A percentile compares a stretch with the other conserved stretches of the same genome.
Evolutionary conservation across 1,140 invertebrate genomes (phyloP).

Genomic region (Bathynomus jamesi): DNA sequence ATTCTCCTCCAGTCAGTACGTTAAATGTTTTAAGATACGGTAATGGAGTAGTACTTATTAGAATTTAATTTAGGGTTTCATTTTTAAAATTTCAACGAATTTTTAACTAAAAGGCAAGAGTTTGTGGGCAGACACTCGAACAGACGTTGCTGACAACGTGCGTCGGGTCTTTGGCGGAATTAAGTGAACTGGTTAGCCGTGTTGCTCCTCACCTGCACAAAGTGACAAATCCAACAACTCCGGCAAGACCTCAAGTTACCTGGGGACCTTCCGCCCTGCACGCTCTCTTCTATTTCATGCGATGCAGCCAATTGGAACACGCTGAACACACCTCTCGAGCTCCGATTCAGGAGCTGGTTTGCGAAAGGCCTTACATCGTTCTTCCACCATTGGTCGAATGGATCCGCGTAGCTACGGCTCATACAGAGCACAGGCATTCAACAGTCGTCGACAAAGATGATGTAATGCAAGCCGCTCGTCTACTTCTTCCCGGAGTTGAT

Average conservation of each 20-base stretch:
- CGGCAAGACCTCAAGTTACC: slow-evolving; percentile 39
- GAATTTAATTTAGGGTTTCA: too few relatives aligned
- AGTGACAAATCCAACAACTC: slow-evolving; percentile 39
- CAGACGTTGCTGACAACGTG: slow-evolving; percentile 76
- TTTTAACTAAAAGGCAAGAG: not conserved
- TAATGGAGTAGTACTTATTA: too few relatives aligned
- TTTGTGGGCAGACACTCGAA: slow-evolving; percentile 46
- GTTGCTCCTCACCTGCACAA: slow-evolving; percentile 45
- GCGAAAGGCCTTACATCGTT: slow-evolving; percentile 76
- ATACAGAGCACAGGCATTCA: slow-evolving; percentile 67
- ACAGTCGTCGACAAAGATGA: slow-evolving; percentile 74
- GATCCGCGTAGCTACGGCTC: slow-evolving; percentile 70
- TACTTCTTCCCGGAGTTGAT: slow-evolving; percentile 77
- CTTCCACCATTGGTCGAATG: slow-evolving; percentile 79
- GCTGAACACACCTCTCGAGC: slow-evolving; percentile 37
- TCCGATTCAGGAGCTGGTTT: slow-evolving; percentile 66
- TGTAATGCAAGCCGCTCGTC: slow-evolving; percentile 72
- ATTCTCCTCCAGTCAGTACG: too few relatives aligned
- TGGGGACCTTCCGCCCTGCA: slow-evolving; percentile 62
- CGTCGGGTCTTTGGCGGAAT: slow-evolving; percentile 67
- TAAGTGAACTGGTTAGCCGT: slow-evolving; percentile 62
- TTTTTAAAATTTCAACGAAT: not conserved
- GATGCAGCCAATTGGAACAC: slow-evolving; percentile 68
- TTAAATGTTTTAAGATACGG: too few relatives aligned
- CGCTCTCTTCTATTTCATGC: slow-evolving; percentile 80